phyloP scores from a whole-genome alignment of 2,113 vertebrate species.

The Tupaia tana region DNA sequence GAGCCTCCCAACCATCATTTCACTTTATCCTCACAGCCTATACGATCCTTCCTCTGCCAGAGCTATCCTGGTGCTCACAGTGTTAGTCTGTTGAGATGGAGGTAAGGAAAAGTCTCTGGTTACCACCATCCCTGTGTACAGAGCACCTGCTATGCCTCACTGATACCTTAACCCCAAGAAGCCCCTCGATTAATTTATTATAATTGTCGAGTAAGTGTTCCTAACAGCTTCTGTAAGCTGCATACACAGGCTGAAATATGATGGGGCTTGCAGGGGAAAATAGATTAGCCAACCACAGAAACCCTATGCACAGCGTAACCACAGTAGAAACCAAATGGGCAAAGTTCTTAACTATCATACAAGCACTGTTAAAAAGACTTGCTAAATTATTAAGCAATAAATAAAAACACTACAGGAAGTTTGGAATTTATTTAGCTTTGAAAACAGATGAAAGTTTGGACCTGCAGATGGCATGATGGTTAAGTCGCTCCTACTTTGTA shows the following conservation, averaged over 20 bases:
- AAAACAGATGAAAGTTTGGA: background rate
- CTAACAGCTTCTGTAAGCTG: background rate
- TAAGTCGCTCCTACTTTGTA: too few relatives aligned
- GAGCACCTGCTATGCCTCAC: background rate
- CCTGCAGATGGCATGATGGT: too few relatives aligned
- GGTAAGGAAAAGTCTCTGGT: background rate
- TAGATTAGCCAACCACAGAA: background rate
- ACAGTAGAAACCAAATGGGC: background rate
- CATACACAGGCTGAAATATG: background rate
- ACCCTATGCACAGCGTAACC: background rate
- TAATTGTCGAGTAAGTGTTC: background rate
- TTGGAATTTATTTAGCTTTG: background rate
- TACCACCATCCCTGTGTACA: background rate
- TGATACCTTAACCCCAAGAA: background rate
- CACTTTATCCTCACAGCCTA: background rate
- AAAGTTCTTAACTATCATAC: background rate
- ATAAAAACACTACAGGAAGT: background rate
- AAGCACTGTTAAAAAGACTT: background rate
- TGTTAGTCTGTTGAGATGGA: background rate
- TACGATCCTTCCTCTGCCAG: too few relatives aligned
- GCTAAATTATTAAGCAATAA: background rate
- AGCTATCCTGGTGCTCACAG: background rate
- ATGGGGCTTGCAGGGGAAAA: background rate
- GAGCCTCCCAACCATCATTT: background rate
- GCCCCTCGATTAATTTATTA: background rate